Evolutionary conservation across 2,797 vertebrate genomes (phyloP), one percentile per base, ranked within the genome.

Genomic region (Phataginus tricuspis): DNA sequence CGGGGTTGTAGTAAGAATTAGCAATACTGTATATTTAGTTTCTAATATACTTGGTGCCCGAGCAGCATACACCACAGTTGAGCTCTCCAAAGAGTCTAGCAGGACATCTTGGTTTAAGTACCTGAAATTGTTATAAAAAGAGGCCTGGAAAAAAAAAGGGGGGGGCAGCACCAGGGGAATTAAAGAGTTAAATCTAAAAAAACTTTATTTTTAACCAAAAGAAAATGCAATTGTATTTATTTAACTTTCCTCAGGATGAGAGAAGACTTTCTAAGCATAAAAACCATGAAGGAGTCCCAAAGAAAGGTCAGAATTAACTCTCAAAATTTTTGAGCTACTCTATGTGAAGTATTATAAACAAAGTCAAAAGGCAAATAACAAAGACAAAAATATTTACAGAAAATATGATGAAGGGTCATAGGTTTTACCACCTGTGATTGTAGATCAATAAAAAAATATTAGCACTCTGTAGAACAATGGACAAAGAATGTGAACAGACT

Each of bases 231-330:
- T 92, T 97, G 85, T 96, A 75, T 95, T 45, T 45, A 95, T 96
- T 96, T 97, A 95, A 86, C 90, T 92, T 92, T 89, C 25, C 69
- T 92, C 31, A 25, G 69, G 49, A 88, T 96, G 53, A 39, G 77
- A 96, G 96, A 95, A 95, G 77, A 51, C 94, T 91, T 91, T 84
- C 93, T 92, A 95, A 93, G 95, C 95, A 92, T 82, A 88, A 96
- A 97, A 95, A 34, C 29, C 64, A 31, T 91, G 86, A 91, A 92
- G 77, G 59, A 78, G 90, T 66, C 88, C 92, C 91, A 95, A 96
- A 86, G 80, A 86, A 95, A 96, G 92, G 83, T 91, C 91, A 91
- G 78, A 83, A 45, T 63, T 77, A 37, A 79, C 53, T 59, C n/a
- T 34, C 55, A 79, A 94, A 74, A 55, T 49, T 63, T 75, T 83